A percentile compares a stretch with the other conserved stretches of the same genome.
These are phyloP conservation scores for Pholis gunnellus DNA, from an alignment of 2,113 vertebrate genomes.

Conservation along the genomic window DNA sequence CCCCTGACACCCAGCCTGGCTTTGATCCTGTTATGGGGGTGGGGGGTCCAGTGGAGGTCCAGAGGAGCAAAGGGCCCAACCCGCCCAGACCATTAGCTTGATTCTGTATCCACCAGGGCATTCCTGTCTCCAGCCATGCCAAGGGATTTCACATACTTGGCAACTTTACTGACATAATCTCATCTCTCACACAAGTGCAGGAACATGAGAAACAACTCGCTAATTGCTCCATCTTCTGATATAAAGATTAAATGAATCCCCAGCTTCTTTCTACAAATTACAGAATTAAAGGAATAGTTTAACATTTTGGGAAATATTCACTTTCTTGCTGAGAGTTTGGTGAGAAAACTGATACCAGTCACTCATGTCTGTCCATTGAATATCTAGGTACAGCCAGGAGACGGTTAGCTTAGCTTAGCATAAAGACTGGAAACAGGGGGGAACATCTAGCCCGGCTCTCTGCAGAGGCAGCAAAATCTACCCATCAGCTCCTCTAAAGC, in stretches of 20 bases:
- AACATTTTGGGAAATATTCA: neutral
- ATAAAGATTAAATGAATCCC: conserved; percentile 23
- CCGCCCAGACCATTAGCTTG: conserved; percentile 44
- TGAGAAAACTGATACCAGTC: neutral
- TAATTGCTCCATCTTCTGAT: conserved; percentile 21
- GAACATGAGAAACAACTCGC: conserved; percentile 36
- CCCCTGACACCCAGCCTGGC: conserved; percentile 49
- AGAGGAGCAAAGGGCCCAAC: conserved; percentile 47
- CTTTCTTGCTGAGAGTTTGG: neutral
- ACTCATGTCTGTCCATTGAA: neutral
- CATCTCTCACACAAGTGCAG: conserved; percentile 41
- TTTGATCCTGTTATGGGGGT: conserved; percentile 66
- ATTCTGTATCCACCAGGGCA: conserved; percentile 49
- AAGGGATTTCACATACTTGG: conserved; percentile 52
- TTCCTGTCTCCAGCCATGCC: conserved; percentile 60
- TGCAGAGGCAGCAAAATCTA: neutral
- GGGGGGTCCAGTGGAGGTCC: conserved; percentile 43
- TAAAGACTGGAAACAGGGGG: neutral
- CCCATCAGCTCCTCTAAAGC: neutral
- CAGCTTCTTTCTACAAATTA: conserved; percentile 13
- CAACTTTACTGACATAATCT: conserved; percentile 41
- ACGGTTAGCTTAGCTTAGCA: neutral
- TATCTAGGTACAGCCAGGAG: neutral
- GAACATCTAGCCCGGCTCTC: neutral
- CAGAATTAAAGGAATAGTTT: neutral